Base-by-base conservation (phyloP, 2,888 invertebrate genomes). In the Meteorus colon region DNA sequence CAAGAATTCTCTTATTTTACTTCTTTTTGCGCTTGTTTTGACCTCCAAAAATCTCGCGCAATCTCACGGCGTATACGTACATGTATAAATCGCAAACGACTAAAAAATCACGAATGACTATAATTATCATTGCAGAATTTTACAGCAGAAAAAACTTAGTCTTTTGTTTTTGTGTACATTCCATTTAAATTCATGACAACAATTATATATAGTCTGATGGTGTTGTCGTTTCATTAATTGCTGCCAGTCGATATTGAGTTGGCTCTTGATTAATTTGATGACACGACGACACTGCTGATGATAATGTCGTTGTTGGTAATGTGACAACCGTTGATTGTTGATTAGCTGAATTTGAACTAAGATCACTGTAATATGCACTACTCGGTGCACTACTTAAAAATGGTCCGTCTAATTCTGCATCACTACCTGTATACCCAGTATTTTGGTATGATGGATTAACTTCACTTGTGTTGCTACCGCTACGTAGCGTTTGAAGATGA, bases 281-380 rank as follows among this genome's bases (percentile, higher is more conserved):
- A 75, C 73, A 24, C 51, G 73, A 45, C 66, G 48, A 68, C 51
- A 60, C 62, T 72, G 72, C 27, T 12, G 63, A 55, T 8, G 62
- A 31, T 4, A 66, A 59, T 60, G 79, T 76, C 10, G 74, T 79
- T n/a, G 79, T 70, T 4, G 84, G 77, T 5, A 83, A 59, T 14
- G 80, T 76, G 41, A 78, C 62, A 37, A 80, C 51, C 41, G 77
- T 48, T 2, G 84, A 80, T 76, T 86, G 86, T 68, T 88, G 89
- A 77, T 85, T 88, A 16, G 87, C 83, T 19, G 89, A 89, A 79
- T 87, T 89, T 45, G 89, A 89, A 77, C 89, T 89, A 74, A 94
- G 90, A 88, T 94, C 94, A 76, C 94, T 94, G 87, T 94, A 94
- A 87, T 94, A 94, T 34, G 94, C 94, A 89, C 94, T 94, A 86